phyloP scores from a whole-genome alignment of 2,888 invertebrate genomes.

The Standfussiana lucernea region DNA sequence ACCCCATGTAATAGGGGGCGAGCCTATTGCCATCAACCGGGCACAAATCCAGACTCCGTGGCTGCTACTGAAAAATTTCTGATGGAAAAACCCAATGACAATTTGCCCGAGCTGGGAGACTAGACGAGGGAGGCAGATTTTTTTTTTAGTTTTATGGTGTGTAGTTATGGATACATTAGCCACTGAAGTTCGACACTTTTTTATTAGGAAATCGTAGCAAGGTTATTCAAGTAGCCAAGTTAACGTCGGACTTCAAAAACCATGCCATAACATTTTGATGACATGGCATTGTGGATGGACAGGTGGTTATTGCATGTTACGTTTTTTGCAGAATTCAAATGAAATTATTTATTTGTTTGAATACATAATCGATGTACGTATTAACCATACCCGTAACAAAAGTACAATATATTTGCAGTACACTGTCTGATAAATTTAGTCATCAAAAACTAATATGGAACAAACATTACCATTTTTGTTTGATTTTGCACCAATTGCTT shows the following conservation, averaged over 20 bases:
- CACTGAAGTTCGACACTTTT: background rate
- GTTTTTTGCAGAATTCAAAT: background rate
- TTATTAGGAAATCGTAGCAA: background rate
- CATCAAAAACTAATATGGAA: background rate
- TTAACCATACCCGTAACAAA: too few relatives aligned
- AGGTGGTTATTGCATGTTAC: background rate
- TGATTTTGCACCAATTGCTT: background rate
- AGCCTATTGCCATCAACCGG: too few relatives aligned
- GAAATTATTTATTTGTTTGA: too few relatives aligned
- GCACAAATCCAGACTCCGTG: too few relatives aligned
- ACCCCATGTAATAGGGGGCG: too few relatives aligned
- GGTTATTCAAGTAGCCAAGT: background rate
- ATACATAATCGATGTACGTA: too few relatives aligned
- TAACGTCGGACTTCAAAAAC: background rate
- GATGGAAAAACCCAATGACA: too few relatives aligned
- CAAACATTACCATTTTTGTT: background rate
- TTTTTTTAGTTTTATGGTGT: too few relatives aligned
- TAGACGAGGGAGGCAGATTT: too few relatives aligned
- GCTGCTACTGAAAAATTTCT: too few relatives aligned
- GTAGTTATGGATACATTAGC: too few relatives aligned
- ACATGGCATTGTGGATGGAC: background rate
- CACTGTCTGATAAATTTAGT: background rate
- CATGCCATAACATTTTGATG: background rate
- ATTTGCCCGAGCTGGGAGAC: too few relatives aligned
- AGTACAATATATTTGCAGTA: background rate